phyloP scores from a whole-genome alignment of 2,113 vertebrate genomes.

The Suncus etruscus region DNA sequence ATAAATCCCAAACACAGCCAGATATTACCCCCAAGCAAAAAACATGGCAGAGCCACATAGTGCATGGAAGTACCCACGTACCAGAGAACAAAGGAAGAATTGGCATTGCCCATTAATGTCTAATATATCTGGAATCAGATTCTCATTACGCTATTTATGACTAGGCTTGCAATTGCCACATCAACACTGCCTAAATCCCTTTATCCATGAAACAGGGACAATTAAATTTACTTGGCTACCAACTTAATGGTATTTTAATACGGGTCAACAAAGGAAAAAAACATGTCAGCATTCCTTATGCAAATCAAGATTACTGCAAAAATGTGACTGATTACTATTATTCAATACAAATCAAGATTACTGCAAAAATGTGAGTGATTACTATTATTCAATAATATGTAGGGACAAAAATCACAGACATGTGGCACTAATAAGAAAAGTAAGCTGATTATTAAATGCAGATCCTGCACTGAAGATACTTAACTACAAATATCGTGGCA shows the following conservation, averaged over 20 bases:
- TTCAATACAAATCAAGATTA: slow-evolving; percentile 52
- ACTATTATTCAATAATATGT: slow-evolving; percentile 37
- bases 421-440: slow-evolving; percentile 39
- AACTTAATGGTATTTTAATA: slow-evolving; percentile 43
- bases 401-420: background rate
- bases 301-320: slow-evolving; percentile 57
- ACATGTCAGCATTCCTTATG: slow-evolving; percentile 35
- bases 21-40: too few relatives aligned
- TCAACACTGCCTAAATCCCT: slow-evolving; percentile 3
- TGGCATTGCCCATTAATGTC: background rate
- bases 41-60: too few relatives aligned
- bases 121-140: background rate
- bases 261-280: slow-evolving; percentile 46
- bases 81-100: slow-evolving; percentile 25
- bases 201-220: slow-evolving; percentile 34
- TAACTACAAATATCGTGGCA: too few relatives aligned
- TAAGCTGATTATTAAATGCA: background rate
- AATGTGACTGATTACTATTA: background rate
- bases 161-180: background rate
- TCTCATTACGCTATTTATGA: slow-evolving; percentile 20
- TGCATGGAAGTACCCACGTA: slow-evolving; percentile 16
- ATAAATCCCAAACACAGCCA: too few relatives aligned
- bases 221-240: slow-evolving; percentile 56
- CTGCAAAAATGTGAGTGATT: slow-evolving; percentile 13
- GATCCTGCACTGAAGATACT: too few relatives aligned